phyloP scores from a whole-genome alignment of 1,140 invertebrate genomes.

The Lordiphosa stackelbergi region DNA sequence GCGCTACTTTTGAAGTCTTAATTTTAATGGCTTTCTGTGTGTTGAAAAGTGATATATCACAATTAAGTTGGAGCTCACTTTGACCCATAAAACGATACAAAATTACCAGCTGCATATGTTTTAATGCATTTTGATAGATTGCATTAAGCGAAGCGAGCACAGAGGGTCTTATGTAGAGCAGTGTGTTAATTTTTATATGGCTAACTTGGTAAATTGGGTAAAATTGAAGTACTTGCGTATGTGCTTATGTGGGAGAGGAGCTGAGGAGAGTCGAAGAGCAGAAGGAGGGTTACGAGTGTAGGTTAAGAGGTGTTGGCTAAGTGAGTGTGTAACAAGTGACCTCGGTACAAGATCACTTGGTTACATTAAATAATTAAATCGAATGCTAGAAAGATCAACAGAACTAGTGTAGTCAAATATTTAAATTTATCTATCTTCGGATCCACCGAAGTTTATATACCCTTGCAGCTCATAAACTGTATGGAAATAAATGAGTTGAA shows the following conservation, averaged over 20 bases:
- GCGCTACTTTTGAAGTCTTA: constrained; percentile 28
- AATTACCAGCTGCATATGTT: constrained; percentile 29
- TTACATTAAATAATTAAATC: no score
- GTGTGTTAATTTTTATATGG: constrained; percentile 41
- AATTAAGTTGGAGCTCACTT: constrained; percentile 54
- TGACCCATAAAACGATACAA: constrained; percentile 55
- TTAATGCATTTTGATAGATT: constrained; percentile 72
- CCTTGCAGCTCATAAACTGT: no score
- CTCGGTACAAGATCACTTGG: constrained; percentile 23
- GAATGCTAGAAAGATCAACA: no score
- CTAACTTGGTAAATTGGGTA: constrained; percentile 46
- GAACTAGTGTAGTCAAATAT: no score
- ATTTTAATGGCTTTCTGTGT: constrained; percentile 2
- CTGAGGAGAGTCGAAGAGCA: constrained; percentile 8
- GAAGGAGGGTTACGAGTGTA: constrained; percentile 5
- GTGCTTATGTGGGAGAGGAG: not conserved
- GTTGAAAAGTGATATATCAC: constrained; percentile 43
- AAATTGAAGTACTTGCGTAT: constrained; percentile 20
- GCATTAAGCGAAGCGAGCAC: constrained; percentile 42
- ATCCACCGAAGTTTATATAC: no score
- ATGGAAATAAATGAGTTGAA: no score
- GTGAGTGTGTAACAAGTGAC: constrained; percentile 57
- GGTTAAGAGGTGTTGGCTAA: constrained; percentile 12
- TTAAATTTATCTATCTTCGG: no score
- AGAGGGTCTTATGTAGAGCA: constrained; percentile 32